Conservation (phyloP, 2,888 invertebrate genomes). For the Amphipoea lucens region DNA sequence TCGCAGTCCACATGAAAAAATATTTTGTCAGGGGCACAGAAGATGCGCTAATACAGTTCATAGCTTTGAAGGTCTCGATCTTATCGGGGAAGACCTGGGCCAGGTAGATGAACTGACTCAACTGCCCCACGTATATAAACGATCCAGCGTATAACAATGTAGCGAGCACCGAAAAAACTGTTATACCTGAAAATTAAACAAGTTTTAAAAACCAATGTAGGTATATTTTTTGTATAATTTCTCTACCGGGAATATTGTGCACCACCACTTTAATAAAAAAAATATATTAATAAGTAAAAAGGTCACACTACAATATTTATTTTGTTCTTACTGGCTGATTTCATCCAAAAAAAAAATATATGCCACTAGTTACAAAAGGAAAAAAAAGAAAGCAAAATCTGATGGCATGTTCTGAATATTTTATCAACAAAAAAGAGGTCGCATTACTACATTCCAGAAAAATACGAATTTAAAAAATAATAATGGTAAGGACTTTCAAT, state of each 20-base stretch:
- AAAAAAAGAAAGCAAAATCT: not conserved
- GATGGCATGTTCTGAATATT: not conserved
- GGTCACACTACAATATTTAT: not conserved
- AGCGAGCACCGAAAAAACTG: conserved; percentile 62
- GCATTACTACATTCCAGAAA: not conserved
- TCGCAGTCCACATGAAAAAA: conserved; percentile 78
- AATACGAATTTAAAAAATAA: not conserved
- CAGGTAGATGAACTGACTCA: conserved; percentile 77
- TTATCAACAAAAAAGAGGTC: not conserved
- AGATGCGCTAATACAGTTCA: conserved; percentile 78
- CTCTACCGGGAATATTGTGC: not conserved
- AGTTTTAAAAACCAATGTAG: not conserved
- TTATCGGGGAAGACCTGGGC: conserved; percentile 76
- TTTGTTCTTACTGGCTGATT: not conserved
- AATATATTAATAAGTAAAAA: not conserved
- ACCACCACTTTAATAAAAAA: not conserved
- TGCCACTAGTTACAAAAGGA: not conserved
- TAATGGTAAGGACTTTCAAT: too few species aligned
- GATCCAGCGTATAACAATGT: conserved; percentile 69
- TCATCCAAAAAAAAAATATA: not conserved
- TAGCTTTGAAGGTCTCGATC: conserved; percentile 74
- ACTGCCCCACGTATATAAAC: conserved; percentile 76
- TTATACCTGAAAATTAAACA: not conserved
- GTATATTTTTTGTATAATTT: not conserved
- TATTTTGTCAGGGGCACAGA: conserved; percentile 78